These are phyloP conservation scores for Oeneis ivallda DNA, from an alignment of 2,888 invertebrate species.

Conservation along the genomic window DNA sequence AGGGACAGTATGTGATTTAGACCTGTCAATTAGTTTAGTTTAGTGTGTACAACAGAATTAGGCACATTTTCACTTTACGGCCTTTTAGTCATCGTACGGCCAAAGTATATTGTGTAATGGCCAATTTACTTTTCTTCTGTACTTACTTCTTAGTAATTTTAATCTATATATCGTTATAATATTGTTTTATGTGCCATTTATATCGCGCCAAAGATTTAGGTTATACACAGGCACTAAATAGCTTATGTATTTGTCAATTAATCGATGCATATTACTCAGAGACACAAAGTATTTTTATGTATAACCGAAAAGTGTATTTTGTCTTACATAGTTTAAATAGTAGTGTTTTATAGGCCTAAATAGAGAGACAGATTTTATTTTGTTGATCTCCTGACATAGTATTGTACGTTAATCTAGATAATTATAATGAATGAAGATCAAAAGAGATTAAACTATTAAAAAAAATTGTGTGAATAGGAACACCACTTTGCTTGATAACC, in stretches of 20 bases:
- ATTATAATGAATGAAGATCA: not conserved
- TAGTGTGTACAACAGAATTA: too few relatives aligned
- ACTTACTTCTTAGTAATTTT: not conserved
- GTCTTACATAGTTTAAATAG: conserved; percentile 22
- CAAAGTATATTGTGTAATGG: too few relatives aligned
- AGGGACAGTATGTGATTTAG: too few relatives aligned
- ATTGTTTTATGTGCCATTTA: conserved; percentile 40
- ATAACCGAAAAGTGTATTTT: conserved; percentile 26
- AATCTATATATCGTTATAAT: not conserved
- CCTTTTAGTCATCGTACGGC: too few relatives aligned
- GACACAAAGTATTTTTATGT: conserved; percentile 28
- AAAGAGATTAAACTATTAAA: not conserved
- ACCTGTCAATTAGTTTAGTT: too few relatives aligned
- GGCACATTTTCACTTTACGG: too few relatives aligned
- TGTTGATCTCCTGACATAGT: conserved; percentile 21
- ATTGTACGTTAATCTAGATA: not conserved
- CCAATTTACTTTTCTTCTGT: not conserved
- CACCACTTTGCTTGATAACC: not conserved
- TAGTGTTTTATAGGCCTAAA: conserved; percentile 20
- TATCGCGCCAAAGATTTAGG: conserved; percentile 42
- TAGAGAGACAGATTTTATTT: conserved; percentile 4
- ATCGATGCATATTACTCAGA: conserved; percentile 20
- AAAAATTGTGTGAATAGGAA: not conserved
- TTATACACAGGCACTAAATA: conserved; percentile 32
- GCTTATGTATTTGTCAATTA: conserved; percentile 37